These are phyloP conservation scores for Lepidostoma basale DNA, from an alignment of 1,140 invertebrate genomes.

Conservation along the genomic window DNA sequence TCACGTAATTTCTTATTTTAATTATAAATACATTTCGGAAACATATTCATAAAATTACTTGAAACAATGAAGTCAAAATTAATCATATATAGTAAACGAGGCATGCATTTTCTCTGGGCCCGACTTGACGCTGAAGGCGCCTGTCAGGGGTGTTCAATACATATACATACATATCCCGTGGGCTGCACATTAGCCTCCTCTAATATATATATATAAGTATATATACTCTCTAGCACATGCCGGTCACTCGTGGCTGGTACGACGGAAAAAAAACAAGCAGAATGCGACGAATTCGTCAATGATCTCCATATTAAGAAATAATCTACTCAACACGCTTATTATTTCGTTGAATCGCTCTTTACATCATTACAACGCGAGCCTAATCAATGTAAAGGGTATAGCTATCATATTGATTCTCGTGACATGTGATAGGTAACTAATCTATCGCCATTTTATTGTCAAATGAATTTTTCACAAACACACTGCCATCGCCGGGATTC, in stretches of 20 bases:
- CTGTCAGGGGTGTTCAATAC: too few species aligned
- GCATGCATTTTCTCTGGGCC: conserved; percentile 15
- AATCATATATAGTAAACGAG: conserved; percentile 22
- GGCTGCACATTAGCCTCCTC: not conserved
- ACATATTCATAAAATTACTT: conserved; percentile 29
- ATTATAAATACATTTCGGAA: conserved; percentile 29
- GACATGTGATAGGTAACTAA: too few species aligned
- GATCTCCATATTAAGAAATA: too few species aligned
- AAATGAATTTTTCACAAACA: too few species aligned
- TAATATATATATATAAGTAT: not conserved
- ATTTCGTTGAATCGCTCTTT: too few species aligned
- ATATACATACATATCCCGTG: not conserved
- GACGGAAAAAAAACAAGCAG: not conserved
- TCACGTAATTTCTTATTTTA: conserved; percentile 21
- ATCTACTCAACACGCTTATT: too few species aligned
- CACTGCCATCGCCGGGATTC: too few species aligned
- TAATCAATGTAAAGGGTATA: too few species aligned
- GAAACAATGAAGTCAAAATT: conserved; percentile 29
- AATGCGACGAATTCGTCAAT: too few species aligned
- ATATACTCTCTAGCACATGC: conserved; percentile 13
- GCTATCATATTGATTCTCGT: too few species aligned
- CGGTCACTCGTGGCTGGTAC: conserved; percentile 12
- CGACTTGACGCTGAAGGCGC: not conserved
- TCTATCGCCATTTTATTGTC: too few species aligned
- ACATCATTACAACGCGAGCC: too few species aligned